Conservation (phyloP, 64 coral and sea anemone species). For the Platygyra sinensis region DNA sequence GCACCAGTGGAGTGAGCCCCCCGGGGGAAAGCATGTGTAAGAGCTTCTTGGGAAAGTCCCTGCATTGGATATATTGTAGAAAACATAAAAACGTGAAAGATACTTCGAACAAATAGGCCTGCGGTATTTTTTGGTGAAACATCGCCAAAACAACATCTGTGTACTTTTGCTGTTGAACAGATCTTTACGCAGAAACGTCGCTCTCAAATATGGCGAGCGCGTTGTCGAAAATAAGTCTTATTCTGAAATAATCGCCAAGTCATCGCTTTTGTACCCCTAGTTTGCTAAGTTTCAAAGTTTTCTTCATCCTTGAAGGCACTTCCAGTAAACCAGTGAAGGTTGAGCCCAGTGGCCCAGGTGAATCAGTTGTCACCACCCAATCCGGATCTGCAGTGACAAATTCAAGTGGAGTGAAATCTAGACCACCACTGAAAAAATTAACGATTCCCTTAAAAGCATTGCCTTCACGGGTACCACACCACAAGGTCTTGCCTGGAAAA, state of each 20-base stretch:
- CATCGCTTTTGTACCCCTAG: background rate
- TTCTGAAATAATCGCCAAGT: background rate
- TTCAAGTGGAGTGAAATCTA: background rate
- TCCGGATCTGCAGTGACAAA: background rate
- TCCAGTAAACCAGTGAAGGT: background rate
- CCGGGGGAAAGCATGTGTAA: too few relatives aligned
- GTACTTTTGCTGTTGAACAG: too few relatives aligned
- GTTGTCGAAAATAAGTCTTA: too few relatives aligned
- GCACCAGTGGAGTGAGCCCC: too few relatives aligned
- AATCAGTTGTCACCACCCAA: background rate
- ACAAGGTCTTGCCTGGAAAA: background rate
- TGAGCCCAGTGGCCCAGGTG: background rate
- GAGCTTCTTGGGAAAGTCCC: too few relatives aligned
- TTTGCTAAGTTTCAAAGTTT: background rate
- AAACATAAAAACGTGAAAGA: too few relatives aligned
- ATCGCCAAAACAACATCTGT: too few relatives aligned
- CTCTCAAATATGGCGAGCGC: too few relatives aligned
- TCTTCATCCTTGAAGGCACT: background rate
- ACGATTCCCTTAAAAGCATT: slow-evolving; percentile 6
- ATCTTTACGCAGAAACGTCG: too few relatives aligned
- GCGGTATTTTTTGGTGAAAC: too few relatives aligned
- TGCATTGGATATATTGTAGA: too few relatives aligned
- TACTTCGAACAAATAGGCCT: too few relatives aligned
- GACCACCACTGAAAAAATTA: background rate
- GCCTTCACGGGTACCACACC: background rate